phyloP scores from a whole-genome alignment of 2,888 invertebrate genomes.

The Drosophila neutralis region DNA sequence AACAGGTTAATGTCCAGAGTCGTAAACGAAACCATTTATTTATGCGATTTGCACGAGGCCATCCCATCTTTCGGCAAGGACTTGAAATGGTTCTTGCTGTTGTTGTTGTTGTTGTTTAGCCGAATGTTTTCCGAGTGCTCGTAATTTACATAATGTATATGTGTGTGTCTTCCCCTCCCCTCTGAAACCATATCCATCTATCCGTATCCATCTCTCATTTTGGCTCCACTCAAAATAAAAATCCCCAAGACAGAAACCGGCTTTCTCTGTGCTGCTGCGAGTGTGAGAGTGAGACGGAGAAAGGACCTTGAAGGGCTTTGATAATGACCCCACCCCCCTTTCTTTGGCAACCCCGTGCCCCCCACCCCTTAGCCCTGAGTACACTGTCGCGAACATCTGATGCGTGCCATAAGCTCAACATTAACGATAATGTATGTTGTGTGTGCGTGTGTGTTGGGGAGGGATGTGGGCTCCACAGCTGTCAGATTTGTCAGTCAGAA shows the following conservation, averaged over 20 bases:
- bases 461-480: conserved; percentile 20
- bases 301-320: conserved; percentile 63
- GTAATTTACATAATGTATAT: conserved; percentile 75
- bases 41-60: conserved; percentile 68
- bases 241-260: conserved; percentile 54
- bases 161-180: not conserved
- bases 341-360: conserved; percentile 9
- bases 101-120: conserved; percentile 2
- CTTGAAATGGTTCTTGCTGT: conserved; percentile 9
- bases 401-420: conserved; percentile 52
- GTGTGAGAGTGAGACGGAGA: conserved; percentile 11
- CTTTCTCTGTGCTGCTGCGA: not conserved
- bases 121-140: conserved; percentile 39
- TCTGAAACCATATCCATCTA: not conserved
- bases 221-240: conserved; percentile 42
- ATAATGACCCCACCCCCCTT: conserved; percentile 64
- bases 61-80: conserved; percentile 56
- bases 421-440: conserved; percentile 4
- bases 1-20: conserved; percentile 81
- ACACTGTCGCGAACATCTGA: conserved; percentile 53
- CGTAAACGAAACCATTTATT: conserved; percentile 81
- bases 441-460: not conserved
- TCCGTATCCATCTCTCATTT: not conserved
- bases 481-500: conserved; percentile 63
- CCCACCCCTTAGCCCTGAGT: not conserved